These are phyloP conservation scores for Thaleichthys pacificus DNA, from an alignment of 2,797 vertebrate species.

Conservation along the genomic window DNA sequence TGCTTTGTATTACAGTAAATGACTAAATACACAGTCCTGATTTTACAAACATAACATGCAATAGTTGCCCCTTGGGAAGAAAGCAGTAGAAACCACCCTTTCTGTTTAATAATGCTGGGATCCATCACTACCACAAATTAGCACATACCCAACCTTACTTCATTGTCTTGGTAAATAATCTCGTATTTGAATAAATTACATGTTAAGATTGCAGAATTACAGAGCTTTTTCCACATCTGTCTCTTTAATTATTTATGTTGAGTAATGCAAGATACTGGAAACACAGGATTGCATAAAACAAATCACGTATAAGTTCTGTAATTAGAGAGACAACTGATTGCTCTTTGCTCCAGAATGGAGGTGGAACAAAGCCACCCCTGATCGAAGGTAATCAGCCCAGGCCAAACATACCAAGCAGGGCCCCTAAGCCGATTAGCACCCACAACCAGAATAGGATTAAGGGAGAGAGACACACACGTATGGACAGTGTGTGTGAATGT, in stretches of 20 bases:
- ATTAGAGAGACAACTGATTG: neutral
- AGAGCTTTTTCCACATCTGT: neutral
- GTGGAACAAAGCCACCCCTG: neutral
- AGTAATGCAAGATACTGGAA: neutral
- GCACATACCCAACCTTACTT: too few relatives aligned
- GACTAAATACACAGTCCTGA: neutral
- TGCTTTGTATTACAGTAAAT: neutral
- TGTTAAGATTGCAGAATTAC: neutral
- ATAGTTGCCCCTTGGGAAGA: too few relatives aligned
- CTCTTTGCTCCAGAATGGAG: slow-evolving; percentile 8
- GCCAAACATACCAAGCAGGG: slow-evolving; percentile 17
- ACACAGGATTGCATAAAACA: too few relatives aligned
- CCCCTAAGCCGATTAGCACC: slow-evolving; percentile 47
- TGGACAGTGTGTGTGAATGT: too few relatives aligned
- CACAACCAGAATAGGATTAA: slow-evolving; percentile 43
- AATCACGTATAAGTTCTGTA: neutral
- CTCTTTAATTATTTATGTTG: neutral
- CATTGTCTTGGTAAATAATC: too few relatives aligned
- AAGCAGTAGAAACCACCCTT: neutral
- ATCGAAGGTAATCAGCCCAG: neutral
- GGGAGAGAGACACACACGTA: slow-evolving; percentile 7
- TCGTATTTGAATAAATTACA: too few relatives aligned
- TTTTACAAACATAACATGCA: neutral
- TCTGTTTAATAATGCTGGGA: neutral
- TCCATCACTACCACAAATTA: neutral